phyloP scores from a whole-genome alignment of 2,113 vertebrate genomes.

The Cepphus grylle region DNA sequence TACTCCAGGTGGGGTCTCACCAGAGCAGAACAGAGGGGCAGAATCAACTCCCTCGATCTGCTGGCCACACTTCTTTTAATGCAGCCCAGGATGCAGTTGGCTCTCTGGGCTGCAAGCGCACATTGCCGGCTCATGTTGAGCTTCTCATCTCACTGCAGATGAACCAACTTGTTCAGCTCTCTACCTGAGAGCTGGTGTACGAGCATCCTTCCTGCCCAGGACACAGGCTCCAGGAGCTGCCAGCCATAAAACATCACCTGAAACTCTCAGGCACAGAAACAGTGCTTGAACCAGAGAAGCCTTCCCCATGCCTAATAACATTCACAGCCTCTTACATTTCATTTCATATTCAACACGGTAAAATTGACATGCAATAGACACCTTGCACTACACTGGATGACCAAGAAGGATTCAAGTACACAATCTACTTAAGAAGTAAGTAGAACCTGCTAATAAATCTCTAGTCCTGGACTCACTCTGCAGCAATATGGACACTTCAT shows the following conservation, averaged over 20 bases:
- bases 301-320: not conserved
- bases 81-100: too few relatives aligned
- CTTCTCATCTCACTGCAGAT: not conserved
- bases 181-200: not conserved
- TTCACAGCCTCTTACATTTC: not conserved
- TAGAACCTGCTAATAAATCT: not conserved
- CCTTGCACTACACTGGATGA: not conserved
- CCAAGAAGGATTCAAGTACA: not conserved
- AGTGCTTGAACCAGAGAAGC: not conserved
- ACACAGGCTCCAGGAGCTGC: not conserved
- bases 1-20: too few relatives aligned
- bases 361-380: not conserved
- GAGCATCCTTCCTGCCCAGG: not conserved
- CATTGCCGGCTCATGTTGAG: too few relatives aligned
- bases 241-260: not conserved
- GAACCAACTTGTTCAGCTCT: not conserved
- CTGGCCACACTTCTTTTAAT: too few relatives aligned
- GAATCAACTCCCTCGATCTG: too few relatives aligned
- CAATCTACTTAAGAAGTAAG: not conserved
- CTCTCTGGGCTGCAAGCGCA: too few relatives aligned
- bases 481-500: rapidly evolving
- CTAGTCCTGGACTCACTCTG: not conserved
- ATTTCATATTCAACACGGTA: not conserved
- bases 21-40: too few relatives aligned
- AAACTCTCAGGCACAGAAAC: not conserved